Percentiles rank a stretch among this genome's conserved stretches.
Conservation (phyloP, 92 coral and sea anemone species). For the Montipora capitata region DNA sequence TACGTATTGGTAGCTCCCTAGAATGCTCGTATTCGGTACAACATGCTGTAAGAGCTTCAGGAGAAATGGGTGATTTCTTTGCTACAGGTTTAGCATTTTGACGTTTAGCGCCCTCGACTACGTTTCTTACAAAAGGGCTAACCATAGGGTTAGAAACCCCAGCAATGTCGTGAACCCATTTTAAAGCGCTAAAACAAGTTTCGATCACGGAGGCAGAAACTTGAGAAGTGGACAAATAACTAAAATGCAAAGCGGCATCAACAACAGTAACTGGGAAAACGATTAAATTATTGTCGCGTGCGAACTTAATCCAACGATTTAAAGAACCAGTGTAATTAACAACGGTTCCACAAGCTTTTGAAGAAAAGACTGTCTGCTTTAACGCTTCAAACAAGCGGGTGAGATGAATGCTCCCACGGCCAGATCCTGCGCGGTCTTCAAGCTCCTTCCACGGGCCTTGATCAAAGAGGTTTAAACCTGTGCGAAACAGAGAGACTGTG, state of each 20-base stretch:
- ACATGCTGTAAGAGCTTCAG: slow-evolving; percentile 55
- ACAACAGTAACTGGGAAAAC: slow-evolving; percentile 13
- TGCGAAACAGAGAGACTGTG: not conserved
- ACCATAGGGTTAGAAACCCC: slow-evolving; percentile 30
- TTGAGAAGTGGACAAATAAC: no score
- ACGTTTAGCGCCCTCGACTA: slow-evolving; percentile 30
- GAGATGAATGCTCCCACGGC: not conserved
- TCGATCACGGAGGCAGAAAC: slow-evolving; percentile 37
- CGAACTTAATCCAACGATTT: slow-evolving; percentile 44
- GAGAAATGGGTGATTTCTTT: slow-evolving; percentile 50
- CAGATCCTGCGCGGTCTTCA: slow-evolving; percentile 36
- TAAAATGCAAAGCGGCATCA: slow-evolving; percentile 27
- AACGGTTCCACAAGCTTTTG: slow-evolving; percentile 68
- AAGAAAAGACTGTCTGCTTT: slow-evolving; percentile 21
- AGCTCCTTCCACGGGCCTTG: slow-evolving; percentile 55
- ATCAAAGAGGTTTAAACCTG: slow-evolving; percentile 59
- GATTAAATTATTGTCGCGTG: not conserved
- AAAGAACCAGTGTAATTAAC: slow-evolving; percentile 31
- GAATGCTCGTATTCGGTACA: slow-evolving; percentile 28
- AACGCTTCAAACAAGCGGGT: slow-evolving; percentile 33
- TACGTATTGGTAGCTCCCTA: no score
- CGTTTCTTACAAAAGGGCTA: not conserved
- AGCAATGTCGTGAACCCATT: slow-evolving; percentile 57
- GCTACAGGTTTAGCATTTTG: slow-evolving; percentile 62
- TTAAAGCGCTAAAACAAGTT: slow-evolving; percentile 36